These are phyloP conservation scores for Oreochromis grahami DNA, from an alignment of 2,797 vertebrate genomes.

Conservation along the genomic window DNA sequence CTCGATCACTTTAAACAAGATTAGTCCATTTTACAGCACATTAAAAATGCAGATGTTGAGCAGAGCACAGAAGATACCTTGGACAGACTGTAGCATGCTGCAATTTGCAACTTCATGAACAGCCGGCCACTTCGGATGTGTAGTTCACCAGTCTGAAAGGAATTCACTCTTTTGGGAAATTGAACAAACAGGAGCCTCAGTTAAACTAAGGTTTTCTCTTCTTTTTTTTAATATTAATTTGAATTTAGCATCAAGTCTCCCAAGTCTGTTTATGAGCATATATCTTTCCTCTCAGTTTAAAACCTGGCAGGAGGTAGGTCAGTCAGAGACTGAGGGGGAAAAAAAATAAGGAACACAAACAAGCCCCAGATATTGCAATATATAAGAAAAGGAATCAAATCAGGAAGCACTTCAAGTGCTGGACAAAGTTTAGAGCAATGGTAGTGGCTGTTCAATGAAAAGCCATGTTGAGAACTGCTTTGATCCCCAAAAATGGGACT, in stretches of 20 bases:
- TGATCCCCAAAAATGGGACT: conserved; percentile 29
- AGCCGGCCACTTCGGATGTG: conserved; percentile 74
- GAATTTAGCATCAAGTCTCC: conserved; percentile 63
- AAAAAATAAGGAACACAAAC: conserved; percentile 1
- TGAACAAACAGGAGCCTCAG: conserved; percentile 73
- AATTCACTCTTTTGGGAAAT: conserved; percentile 80
- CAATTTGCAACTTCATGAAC: conserved; percentile 76
- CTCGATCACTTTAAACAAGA: conserved; percentile 74
- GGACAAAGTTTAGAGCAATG: conserved; percentile 43
- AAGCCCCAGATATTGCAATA: conserved; percentile 38
- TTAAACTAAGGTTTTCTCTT: conserved; percentile 38
- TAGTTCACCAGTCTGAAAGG: conserved; percentile 88
- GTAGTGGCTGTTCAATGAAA: conserved; percentile 40
- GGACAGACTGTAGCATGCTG: conserved; percentile 75
- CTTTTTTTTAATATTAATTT: conserved; percentile 43
- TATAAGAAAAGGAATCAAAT: conserved; percentile 24
- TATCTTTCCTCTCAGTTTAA: conserved; percentile 56
- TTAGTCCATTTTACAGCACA: conserved; percentile 84
- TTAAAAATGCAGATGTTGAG: conserved; percentile 82
- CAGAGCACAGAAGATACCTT: conserved; percentile 83
- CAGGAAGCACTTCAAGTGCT: conserved; percentile 49
- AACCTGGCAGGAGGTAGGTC: conserved; percentile 63
- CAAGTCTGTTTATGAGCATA: conserved; percentile 31
- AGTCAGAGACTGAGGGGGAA: conserved; percentile 43
- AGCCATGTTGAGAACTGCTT: conserved; percentile 26